Evolutionary conservation across 2,797 vertebrate species (phyloP).

Genomic region (Gadopsis bispinosus): DNA sequence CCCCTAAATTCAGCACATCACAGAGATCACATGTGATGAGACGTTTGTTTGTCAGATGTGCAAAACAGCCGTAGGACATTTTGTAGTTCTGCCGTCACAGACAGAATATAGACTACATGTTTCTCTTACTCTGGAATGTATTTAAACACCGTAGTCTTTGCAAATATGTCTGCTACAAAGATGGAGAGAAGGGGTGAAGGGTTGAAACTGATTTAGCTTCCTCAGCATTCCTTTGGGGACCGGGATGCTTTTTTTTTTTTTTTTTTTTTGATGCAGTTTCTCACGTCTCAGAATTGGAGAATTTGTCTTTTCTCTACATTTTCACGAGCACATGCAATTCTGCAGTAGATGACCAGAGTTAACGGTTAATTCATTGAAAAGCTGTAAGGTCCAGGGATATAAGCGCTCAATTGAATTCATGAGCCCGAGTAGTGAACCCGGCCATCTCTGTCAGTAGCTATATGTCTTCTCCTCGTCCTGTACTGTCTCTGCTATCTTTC

Average conservation of each 20-base stretch:
- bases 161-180: neutral
- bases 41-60: slow-evolving; percentile 21
- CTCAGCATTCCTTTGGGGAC: slow-evolving; percentile 27
- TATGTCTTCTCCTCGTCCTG: slow-evolving; percentile 18
- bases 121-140: neutral
- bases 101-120: neutral
- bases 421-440: slow-evolving; percentile 45
- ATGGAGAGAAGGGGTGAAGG: slow-evolving; percentile 24
- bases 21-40: slow-evolving; percentile 10
- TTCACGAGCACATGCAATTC: slow-evolving; percentile 22
- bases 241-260: slow-evolving; percentile 27
- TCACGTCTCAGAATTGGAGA: slow-evolving; percentile 37
- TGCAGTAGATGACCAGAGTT: slow-evolving; percentile 35
- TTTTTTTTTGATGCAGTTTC: slow-evolving; percentile 17
- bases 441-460: slow-evolving; percentile 49
- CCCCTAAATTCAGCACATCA: neutral
- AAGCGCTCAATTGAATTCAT: slow-evolving; percentile 57
- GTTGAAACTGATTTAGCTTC: slow-evolving; percentile 32
- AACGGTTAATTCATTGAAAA: slow-evolving; percentile 48
- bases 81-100: neutral
- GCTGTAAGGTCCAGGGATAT: slow-evolving; percentile 31
- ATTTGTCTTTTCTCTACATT: slow-evolving; percentile 23
- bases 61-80: neutral
- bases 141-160: neutral
- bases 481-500: slow-evolving; percentile 27